phyloP scores from a whole-genome alignment of 1,140 invertebrate species.

The Drosophila pallidifrons region DNA sequence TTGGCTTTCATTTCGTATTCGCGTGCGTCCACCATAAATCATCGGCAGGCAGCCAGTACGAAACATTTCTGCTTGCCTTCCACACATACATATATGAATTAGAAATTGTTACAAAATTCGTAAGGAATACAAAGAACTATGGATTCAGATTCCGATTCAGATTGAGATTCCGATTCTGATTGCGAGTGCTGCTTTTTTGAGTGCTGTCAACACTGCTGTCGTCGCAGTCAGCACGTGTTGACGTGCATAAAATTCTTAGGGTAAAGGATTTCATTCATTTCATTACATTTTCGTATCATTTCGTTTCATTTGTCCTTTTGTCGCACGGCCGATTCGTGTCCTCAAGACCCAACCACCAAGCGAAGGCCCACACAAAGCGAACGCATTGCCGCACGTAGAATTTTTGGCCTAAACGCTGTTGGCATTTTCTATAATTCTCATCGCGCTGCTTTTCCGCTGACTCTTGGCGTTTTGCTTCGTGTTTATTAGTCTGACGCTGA shows the following conservation, averaged over 20 bases:
- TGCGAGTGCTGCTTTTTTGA: neutral
- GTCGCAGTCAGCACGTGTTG: slow-evolving; percentile 72
- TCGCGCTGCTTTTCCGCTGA: slow-evolving; percentile 45
- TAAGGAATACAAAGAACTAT: slow-evolving; percentile 2
- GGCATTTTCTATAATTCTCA: slow-evolving; percentile 63
- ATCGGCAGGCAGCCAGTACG: slow-evolving; percentile 40
- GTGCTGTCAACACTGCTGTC: slow-evolving; percentile 69
- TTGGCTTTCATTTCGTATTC: slow-evolving; percentile 67
- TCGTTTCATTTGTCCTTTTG: slow-evolving; percentile 46
- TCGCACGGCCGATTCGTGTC: slow-evolving; percentile 69
- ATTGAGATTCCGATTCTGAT: neutral
- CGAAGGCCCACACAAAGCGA: neutral
- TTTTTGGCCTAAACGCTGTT: slow-evolving; percentile 35
- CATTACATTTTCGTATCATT: slow-evolving; percentile 52
- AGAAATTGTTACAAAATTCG: slow-evolving; percentile 73
- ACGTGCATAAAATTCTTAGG: slow-evolving; percentile 82
- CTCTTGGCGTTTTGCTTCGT: slow-evolving; percentile 23
- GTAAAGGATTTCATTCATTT: slow-evolving; percentile 78
- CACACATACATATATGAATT: slow-evolving; percentile 72
- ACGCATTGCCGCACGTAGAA: slow-evolving; percentile 59
- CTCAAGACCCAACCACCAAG: slow-evolving; percentile 32
- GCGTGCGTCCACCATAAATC: slow-evolving; percentile 77
- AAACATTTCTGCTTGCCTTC: slow-evolving; percentile 20
- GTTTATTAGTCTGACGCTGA: slow-evolving; percentile 68
- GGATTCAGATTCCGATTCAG: neutral